A percentile compares a stretch with the other conserved stretches of the same genome.
phyloP scores from a whole-genome alignment of 2,888 invertebrate species.

The Galerucella pusilla region DNA sequence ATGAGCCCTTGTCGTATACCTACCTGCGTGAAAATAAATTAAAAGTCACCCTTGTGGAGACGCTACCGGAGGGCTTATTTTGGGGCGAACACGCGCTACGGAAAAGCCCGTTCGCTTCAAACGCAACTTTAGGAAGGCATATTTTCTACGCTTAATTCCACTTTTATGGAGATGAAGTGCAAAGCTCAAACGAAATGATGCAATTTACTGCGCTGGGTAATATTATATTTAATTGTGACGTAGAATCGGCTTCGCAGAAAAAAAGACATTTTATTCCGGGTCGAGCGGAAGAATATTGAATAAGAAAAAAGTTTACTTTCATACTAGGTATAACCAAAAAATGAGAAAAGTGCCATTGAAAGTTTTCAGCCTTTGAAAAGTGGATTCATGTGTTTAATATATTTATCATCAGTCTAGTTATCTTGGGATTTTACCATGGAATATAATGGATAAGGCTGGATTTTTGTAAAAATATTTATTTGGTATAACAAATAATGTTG shows the following conservation, averaged over 20 bases:
- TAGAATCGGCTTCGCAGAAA: conserved; percentile 17
- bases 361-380: background rate
- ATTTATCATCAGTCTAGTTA: background rate
- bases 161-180: conserved; percentile 55
- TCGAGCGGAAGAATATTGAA: background rate
- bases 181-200: conserved; percentile 52
- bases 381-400: background rate
- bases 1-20: conserved; percentile 49
- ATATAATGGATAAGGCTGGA: no score
- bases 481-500: no score
- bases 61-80: conserved; percentile 29
- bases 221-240: conserved; percentile 35
- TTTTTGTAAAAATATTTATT: no score
- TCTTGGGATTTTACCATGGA: no score
- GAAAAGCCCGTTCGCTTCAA: conserved; percentile 47
- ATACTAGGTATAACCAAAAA: background rate
- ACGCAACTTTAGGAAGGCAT: conserved; percentile 52
- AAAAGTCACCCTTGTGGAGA: conserved; percentile 52
- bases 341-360: background rate
- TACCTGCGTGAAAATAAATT: conserved; percentile 56
- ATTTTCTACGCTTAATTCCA: conserved; percentile 55
- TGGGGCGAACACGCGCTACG: conserved; percentile 26
- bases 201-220: conserved; percentile 48
- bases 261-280: conserved; percentile 3
- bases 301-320: background rate